These are phyloP conservation scores for Liopterus haemorrhoidalis DNA, from an alignment of 2,888 invertebrate genomes.

Conservation along the genomic window DNA sequence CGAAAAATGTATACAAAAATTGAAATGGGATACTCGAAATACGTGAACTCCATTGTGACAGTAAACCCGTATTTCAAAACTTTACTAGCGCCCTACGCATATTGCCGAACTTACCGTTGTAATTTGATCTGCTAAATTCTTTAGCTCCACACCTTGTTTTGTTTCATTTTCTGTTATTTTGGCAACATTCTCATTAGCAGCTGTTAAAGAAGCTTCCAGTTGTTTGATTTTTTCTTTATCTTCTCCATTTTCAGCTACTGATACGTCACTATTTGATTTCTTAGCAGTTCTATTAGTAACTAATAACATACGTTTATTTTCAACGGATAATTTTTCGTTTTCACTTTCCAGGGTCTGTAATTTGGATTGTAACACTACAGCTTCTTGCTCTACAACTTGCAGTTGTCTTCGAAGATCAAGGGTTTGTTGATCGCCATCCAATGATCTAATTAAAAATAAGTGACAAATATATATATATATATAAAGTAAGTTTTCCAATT, in stretches of 20 bases:
- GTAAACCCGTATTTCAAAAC: too few relatives aligned
- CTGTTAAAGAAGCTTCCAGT: conserved; percentile 58
- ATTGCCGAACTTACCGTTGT: conserved; percentile 50
- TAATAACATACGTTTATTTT: conserved; percentile 66
- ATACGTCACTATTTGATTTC: conserved; percentile 50
- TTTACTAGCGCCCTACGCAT: too few relatives aligned
- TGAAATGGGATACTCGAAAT: too few relatives aligned
- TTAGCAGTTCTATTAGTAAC: conserved; percentile 53
- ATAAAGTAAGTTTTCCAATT: conserved; percentile 37
- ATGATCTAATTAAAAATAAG: conserved; percentile 47
- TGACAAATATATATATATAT: conserved; percentile 15
- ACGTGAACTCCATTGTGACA: too few relatives aligned
- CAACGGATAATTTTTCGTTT: conserved; percentile 66
- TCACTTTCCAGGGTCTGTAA: conserved; percentile 65
- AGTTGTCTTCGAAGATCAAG: conserved; percentile 68
- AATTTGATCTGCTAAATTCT: conserved; percentile 48
- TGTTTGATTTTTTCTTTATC: conserved; percentile 57
- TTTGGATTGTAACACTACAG: conserved; percentile 60
- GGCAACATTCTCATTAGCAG: conserved; percentile 54
- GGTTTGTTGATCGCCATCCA: conserved; percentile 58
- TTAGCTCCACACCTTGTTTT: conserved; percentile 35
- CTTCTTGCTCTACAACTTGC: conserved; percentile 73
- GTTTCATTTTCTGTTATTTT: conserved; percentile 46
- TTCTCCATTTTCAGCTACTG: conserved; percentile 43
- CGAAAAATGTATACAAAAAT: too few relatives aligned